Evolutionary conservation across 1,140 invertebrate species (phyloP).

Genomic region (Anadara kagoshimensis): DNA sequence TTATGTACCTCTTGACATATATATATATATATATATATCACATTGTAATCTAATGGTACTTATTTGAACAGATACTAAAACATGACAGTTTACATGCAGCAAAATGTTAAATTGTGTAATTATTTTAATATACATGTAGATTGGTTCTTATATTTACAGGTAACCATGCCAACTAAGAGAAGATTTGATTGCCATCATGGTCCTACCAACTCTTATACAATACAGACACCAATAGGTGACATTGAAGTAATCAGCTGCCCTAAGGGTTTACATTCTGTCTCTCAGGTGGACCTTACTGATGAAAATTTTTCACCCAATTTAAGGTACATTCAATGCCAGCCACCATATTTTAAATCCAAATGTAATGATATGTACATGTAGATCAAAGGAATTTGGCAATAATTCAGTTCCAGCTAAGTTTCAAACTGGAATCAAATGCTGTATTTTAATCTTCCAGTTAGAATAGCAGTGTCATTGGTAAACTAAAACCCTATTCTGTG

Average conservation of each 20-base stretch:
- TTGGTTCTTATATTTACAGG: neutral
- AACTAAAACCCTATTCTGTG: too few species aligned
- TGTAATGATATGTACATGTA: too few species aligned
- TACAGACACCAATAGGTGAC: slow-evolving; percentile 64
- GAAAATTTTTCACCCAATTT: slow-evolving; percentile 57
- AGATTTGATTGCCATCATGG: slow-evolving; percentile 55
- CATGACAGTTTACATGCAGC: too few species aligned
- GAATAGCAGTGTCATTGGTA: too few species aligned
- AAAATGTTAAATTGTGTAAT: neutral
- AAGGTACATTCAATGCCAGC: too few species aligned
- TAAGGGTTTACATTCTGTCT: slow-evolving; percentile 62
- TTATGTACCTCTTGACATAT: neutral
- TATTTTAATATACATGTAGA: neutral
- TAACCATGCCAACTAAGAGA: neutral
- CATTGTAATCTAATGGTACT: too few species aligned
- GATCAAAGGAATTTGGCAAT: too few species aligned
- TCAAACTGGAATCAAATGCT: neutral
- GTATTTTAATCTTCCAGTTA: too few species aligned
- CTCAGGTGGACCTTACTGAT: slow-evolving; percentile 52
- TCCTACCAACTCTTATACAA: slow-evolving; percentile 59
- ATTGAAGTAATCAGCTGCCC: slow-evolving; percentile 61
- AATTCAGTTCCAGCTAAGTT: neutral
- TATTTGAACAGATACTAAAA: neutral
- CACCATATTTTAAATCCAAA: too few species aligned
- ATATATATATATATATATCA: too few species aligned